Evolutionary conservation across 2,888 invertebrate species (phyloP).

Genomic region (Himalopsyche tibetana): DNA sequence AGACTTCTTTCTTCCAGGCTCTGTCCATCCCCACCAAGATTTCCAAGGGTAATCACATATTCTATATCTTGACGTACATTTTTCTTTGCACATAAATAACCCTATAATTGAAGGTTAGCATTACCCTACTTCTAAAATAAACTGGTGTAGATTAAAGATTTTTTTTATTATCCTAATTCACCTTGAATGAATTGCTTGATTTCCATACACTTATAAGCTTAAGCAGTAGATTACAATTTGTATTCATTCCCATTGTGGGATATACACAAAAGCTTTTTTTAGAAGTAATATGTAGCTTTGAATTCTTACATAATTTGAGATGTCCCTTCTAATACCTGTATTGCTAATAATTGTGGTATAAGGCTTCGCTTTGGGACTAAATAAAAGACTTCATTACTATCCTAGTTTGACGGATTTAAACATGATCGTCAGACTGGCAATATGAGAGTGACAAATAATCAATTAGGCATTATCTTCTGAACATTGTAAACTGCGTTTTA

Average conservation of each 20-base stretch:
- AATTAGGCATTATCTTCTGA: not conserved
- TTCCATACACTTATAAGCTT: too few species aligned
- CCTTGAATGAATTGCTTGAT: too few species aligned
- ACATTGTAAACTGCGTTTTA: not conserved
- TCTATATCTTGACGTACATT: too few species aligned
- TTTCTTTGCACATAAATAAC: too few species aligned
- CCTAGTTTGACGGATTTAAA: conserved; percentile 55
- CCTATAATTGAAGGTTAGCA: too few species aligned
- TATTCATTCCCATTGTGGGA: too few species aligned
- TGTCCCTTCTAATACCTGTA: conserved; percentile 60
- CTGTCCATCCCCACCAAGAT: conserved; percentile 99
- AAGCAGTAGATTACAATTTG: too few species aligned
- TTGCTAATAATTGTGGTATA: conserved; percentile 30
- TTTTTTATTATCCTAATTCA: too few species aligned
- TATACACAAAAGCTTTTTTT: too few species aligned
- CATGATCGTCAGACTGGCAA: conserved; percentile 54
- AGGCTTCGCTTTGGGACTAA: conserved; percentile 62
- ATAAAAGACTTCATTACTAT: conserved; percentile 57
- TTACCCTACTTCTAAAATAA: too few species aligned
- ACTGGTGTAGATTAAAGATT: too few species aligned
- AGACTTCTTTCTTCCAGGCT: conserved; percentile 99
- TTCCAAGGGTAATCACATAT: conserved; percentile 85
- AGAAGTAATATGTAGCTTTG: not conserved
- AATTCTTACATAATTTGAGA: not conserved
- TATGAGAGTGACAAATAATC: conserved; percentile 52